Evolutionary conservation across 2,113 vertebrate genomes (phyloP), one percentile per base, ranked within the genome.

Genomic region (Alethe diademata): DNA sequence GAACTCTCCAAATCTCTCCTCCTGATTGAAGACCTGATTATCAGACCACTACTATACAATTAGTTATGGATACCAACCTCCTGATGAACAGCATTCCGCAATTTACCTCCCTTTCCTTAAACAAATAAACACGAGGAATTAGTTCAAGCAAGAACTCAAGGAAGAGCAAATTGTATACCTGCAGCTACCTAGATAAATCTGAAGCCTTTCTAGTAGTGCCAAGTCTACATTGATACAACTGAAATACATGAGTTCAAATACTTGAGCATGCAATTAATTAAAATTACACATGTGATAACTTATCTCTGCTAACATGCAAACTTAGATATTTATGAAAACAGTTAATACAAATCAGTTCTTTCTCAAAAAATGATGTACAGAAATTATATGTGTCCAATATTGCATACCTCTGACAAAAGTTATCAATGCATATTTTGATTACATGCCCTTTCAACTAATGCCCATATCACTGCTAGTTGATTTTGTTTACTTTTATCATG

Each of bases 401-500:
- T 69, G 61, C 28, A 66, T 18, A 72, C 3, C 8, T 75, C 71
- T 89, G 31, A 87, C 36, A 78, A 53, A 78, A 93, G 18, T 45
- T 73, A 83, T 47, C 51, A 72, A 61, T 40, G 29, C 10, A 11
- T 48, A 67, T 64, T 71, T 87, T 0, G 0, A 60, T 15, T 47
- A 58, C 7, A 58, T 38, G 36, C 14, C 43, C 28, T 72, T 78
- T 87, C 80, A 92, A 67, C 17, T 54, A 82, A 57, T 19, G n/a
- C 25, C 58, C 48, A 38, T 90, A 78, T 36, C 42, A 80, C 48
- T 79, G 54, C 78, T 28, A 82, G 8, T 64, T 86, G 26, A 22
- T 60, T 95, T 94, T 86, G 48, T 92, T 95, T 94, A 84, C 64
- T 92, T 42, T 42, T 88, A 79, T 33, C 60, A 60, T 85, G 42